These are phyloP conservation scores for Tetranychus truncatus DNA, from an alignment of 2,888 invertebrate genomes.

Conservation along the genomic window DNA sequence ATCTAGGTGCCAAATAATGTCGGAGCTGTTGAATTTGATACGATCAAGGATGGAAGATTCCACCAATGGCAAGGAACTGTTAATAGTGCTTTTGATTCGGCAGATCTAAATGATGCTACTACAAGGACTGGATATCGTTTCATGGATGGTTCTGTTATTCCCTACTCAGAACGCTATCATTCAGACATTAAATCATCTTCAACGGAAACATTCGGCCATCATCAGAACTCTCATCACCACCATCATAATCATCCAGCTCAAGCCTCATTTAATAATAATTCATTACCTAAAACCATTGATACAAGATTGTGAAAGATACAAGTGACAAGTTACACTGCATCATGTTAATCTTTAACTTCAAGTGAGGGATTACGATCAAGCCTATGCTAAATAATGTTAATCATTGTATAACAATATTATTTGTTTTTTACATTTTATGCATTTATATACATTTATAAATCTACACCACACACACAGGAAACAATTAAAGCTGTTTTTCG, in stretches of 20 bases:
- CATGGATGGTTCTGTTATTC: neutral
- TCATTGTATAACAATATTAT: too few species aligned
- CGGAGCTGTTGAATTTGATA: neutral
- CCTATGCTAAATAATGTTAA: too few species aligned
- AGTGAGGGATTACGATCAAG: neutral
- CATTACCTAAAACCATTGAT: neutral
- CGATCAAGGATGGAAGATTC: neutral
- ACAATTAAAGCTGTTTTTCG: neutral
- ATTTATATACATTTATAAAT: too few species aligned
- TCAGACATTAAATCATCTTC: neutral
- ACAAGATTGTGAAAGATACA: neutral
- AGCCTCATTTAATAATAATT: neutral
- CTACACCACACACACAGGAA: neutral
- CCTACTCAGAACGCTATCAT: neutral
- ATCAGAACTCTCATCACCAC: neutral
- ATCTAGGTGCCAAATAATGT: neutral
- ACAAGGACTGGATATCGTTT: neutral
- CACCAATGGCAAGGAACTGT: neutral
- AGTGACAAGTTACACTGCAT: too few species aligned
- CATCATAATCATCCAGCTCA: neutral
- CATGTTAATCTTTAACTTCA: neutral
- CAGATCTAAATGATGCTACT: neutral
- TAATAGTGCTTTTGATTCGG: neutral
- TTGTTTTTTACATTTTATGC: too few species aligned
- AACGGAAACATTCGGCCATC: neutral